These are phyloP conservation scores for Brachystomella parvula DNA, from an alignment of 1,140 invertebrate genomes.

Conservation along the genomic window DNA sequence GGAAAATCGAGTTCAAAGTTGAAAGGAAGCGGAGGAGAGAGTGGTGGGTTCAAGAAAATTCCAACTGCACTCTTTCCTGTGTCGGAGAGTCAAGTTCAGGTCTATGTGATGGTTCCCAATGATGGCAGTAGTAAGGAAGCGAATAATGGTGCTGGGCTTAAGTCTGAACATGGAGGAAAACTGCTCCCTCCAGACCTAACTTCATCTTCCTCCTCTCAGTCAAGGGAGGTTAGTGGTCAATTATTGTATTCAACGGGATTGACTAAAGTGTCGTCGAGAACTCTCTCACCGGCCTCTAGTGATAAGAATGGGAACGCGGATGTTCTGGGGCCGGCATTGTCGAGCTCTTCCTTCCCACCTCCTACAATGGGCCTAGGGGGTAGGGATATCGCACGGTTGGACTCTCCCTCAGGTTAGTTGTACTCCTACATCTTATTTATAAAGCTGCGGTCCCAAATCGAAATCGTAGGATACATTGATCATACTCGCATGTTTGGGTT, in stretches of 20 bases:
- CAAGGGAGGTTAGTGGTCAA: neutral
- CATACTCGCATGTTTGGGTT: too few species aligned
- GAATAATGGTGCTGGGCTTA: conserved; percentile 2
- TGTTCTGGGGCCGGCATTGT: neutral
- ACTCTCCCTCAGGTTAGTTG: too few species aligned
- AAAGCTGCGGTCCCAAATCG: too few species aligned
- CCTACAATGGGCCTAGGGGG: neutral
- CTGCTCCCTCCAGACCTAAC: too few species aligned
- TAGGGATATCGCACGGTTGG: neutral
- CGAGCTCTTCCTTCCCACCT: neutral
- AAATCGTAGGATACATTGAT: too few species aligned
- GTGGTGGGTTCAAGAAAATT: neutral
- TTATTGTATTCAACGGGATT: neutral
- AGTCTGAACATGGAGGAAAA: too few species aligned
- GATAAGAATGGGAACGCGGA: neutral
- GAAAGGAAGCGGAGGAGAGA: neutral
- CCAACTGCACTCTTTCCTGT: neutral
- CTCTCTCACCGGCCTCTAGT: neutral
- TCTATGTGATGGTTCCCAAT: neutral
- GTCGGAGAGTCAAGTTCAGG: neutral
- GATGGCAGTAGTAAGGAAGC: neutral
- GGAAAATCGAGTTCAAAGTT: neutral
- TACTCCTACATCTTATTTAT: too few species aligned
- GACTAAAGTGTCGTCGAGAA: neutral
- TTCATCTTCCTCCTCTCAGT: neutral